Conservation (phyloP, 2,113 vertebrate genomes). For the Crotalus tigris region DNA sequence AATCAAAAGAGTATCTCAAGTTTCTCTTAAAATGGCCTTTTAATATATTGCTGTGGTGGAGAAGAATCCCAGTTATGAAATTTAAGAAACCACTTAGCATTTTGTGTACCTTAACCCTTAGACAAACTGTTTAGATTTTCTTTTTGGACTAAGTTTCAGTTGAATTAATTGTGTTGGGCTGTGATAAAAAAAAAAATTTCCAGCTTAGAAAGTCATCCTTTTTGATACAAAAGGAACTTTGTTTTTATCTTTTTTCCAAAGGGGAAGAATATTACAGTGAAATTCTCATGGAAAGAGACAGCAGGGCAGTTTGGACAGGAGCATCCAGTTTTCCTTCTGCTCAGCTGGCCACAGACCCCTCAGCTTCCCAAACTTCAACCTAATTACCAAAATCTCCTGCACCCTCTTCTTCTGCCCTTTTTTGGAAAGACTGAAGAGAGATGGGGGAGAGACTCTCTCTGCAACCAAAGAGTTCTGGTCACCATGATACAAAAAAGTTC, state of each 20-base stretch:
- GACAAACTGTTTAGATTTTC: background rate
- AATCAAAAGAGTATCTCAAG: background rate
- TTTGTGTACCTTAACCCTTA: background rate
- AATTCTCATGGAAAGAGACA: background rate
- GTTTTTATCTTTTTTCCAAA: background rate
- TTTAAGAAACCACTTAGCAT: background rate
- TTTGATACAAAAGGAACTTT: background rate
- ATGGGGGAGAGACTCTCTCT: background rate
- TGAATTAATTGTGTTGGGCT: background rate
- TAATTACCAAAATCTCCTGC: background rate
- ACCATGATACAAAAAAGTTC: background rate
- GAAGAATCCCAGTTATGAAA: background rate
- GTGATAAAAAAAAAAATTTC: background rate
- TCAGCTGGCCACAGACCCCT: background rate
- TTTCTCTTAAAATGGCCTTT: background rate
- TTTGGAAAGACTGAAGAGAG: background rate
- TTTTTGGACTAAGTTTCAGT: background rate
- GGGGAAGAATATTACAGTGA: background rate
- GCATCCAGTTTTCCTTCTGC: background rate
- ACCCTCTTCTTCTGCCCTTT: background rate
- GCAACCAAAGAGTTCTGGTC: background rate
- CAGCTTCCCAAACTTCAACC: background rate
- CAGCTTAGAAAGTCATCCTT: background rate
- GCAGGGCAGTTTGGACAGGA: background rate
- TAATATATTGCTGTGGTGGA: background rate